phyloP scores from a whole-genome alignment of 2,888 invertebrate genomes.

The Romanomermis culicivorax region DNA sequence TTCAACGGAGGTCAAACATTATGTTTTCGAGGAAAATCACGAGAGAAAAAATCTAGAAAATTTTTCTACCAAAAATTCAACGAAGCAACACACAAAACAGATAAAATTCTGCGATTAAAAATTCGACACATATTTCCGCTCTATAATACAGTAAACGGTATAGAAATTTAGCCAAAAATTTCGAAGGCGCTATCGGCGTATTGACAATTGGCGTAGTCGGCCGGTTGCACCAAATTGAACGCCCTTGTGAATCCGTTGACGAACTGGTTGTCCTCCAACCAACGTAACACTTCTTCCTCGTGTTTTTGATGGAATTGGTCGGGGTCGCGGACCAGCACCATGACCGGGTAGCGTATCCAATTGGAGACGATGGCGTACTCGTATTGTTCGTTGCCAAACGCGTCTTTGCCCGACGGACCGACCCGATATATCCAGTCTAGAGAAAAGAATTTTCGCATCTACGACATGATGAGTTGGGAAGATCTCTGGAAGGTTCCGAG shows the following conservation, averaged over 20 bases:
- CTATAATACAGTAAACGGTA: too few species aligned
- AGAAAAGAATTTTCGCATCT: conserved; percentile 9
- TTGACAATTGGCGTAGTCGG: conserved; percentile 24
- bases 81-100: too few species aligned
- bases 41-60: too few species aligned
- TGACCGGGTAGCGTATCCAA: conserved; percentile 29
- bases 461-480: too few species aligned
- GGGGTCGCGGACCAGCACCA: conserved; percentile 28
- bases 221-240: conserved; percentile 28
- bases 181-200: conserved; percentile 28
- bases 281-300: conserved; percentile 20
- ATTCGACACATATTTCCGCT: too few species aligned
- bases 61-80: too few species aligned
- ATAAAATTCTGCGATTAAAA: too few species aligned
- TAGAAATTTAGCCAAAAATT: conserved; percentile 25
- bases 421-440: conserved; percentile 30
- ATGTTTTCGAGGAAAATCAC: too few species aligned
- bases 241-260: conserved; percentile 28
- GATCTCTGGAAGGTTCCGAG: too few species aligned
- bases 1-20: too few species aligned
- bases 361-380: conserved; percentile 29
- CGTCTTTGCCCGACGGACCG: conserved; percentile 27
- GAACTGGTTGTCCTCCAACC: conserved; percentile 26
- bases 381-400: conserved; percentile 29
- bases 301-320: conserved; percentile 27